Conservation (phyloP, 2,888 invertebrate species). For the Harpalus rubripes region DNA sequence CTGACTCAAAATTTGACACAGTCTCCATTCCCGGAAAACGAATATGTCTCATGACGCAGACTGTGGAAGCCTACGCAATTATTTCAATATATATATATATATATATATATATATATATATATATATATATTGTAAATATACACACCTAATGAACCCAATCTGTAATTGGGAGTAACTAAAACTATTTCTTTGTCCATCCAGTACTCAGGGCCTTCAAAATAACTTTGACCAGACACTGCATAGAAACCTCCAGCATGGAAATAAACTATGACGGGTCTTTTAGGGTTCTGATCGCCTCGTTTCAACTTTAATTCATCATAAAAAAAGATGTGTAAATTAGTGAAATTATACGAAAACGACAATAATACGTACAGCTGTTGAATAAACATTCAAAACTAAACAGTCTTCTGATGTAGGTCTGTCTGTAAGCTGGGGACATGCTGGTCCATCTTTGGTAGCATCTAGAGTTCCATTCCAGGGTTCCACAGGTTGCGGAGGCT, state of each 20-base stretch:
- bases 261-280: constrained; percentile 83
- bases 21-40: too few relatives aligned
- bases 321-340: constrained; percentile 16
- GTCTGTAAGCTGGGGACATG: constrained; percentile 75
- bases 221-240: constrained; percentile 81
- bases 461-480: constrained; percentile 74
- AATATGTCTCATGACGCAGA: too few relatives aligned
- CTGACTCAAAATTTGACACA: too few relatives aligned
- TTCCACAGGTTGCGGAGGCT: constrained; percentile 75
- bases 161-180: constrained; percentile 83
- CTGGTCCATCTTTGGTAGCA: constrained; percentile 74
- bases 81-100: too few relatives aligned
- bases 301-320: constrained; percentile 72
- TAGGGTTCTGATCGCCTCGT: constrained; percentile 73
- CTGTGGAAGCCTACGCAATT: too few relatives aligned
- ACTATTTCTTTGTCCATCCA: constrained; percentile 83
- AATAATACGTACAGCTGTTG: constrained; percentile 75
- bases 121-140: not conserved
- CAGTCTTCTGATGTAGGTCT: constrained; percentile 81
- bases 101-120: too few relatives aligned
- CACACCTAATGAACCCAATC: constrained; percentile 80
- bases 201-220: constrained; percentile 80
- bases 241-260: constrained; percentile 86
- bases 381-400: constrained; percentile 82
- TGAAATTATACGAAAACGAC: not conserved